Evolutionary conservation across 2,797 vertebrate species (phyloP).

Genomic region (Acomys russatus): DNA sequence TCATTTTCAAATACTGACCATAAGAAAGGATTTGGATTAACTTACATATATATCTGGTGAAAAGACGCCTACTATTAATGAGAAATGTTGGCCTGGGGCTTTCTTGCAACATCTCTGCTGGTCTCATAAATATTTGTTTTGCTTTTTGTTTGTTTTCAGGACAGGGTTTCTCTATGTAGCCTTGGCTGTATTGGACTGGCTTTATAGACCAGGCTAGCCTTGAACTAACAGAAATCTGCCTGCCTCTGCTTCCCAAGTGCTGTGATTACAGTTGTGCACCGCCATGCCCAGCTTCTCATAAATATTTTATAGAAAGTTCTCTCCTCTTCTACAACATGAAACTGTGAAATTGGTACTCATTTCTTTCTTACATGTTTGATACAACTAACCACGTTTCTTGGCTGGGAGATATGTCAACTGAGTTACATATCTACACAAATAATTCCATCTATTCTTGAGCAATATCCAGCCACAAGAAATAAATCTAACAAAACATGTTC

Average conservation of each 20-base stretch:
- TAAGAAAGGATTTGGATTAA: neutral
- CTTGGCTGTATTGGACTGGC: too few relatives aligned
- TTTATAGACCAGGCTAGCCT: too few relatives aligned
- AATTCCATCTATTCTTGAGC: slow-evolving; percentile 4
- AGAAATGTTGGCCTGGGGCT: neutral
- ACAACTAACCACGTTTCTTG: neutral
- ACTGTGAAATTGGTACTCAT: neutral
- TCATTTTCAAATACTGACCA: slow-evolving; percentile 13
- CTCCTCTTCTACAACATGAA: neutral
- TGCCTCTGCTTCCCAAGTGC: too few relatives aligned
- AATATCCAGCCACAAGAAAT: slow-evolving; percentile 26
- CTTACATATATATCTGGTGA: slow-evolving; percentile 20
- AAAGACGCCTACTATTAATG: slow-evolving; percentile 33
- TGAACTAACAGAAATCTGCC: too few relatives aligned
- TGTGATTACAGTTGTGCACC: too few relatives aligned
- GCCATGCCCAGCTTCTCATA: neutral
- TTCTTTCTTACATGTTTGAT: neutral
- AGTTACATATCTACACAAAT: slow-evolving; percentile 41
- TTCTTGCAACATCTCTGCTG: neutral
- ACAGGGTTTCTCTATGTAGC: too few relatives aligned
- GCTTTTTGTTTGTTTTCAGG: too few relatives aligned
- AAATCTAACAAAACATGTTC: slow-evolving; percentile 35
- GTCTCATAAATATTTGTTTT: neutral
- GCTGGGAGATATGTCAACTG: neutral
- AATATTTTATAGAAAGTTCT: neutral